Conservation (phyloP, 53 echinoderm and acorn worm genomes). For the Pentamera pediparva region DNA sequence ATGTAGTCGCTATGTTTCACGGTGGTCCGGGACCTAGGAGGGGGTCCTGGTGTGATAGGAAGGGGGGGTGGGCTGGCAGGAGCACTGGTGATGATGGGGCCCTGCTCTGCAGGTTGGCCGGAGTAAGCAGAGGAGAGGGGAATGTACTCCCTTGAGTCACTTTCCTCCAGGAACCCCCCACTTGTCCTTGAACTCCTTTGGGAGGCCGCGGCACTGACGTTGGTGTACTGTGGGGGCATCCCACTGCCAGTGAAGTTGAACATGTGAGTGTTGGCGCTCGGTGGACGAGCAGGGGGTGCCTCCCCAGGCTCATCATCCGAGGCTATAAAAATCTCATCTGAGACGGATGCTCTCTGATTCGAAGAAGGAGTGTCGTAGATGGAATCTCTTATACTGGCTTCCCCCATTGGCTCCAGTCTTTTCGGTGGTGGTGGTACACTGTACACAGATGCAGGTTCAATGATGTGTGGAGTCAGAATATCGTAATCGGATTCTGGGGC, state of each 20-base stretch:
- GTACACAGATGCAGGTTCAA: too few relatives aligned
- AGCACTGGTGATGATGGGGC: not conserved
- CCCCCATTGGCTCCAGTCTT: not conserved
- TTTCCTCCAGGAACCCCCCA: not conserved
- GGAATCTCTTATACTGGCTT: not conserved
- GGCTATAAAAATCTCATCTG: not conserved
- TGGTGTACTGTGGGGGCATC: slow-evolving; percentile 9
- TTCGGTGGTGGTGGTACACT: not conserved
- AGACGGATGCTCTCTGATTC: not conserved
- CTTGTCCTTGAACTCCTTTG: not conserved
- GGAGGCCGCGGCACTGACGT: not conserved
- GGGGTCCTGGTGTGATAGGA: not conserved
- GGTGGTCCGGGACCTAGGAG: too few relatives aligned
- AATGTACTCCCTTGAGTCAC: not conserved
- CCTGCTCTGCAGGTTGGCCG: not conserved
- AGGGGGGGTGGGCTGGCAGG: not conserved
- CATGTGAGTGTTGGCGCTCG: not conserved
- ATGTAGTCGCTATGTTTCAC: not conserved
- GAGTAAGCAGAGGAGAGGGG: not conserved
- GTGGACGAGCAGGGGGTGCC: not conserved
- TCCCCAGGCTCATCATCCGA: not conserved
- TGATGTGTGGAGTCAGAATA: too few relatives aligned
- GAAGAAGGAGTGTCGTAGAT: slow-evolving; percentile 15
- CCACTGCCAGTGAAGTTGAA: not conserved
- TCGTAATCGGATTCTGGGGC: too few relatives aligned